These are phyloP conservation scores for Tortricodes alternella DNA, from an alignment of 2,888 invertebrate genomes.

Conservation along the genomic window DNA sequence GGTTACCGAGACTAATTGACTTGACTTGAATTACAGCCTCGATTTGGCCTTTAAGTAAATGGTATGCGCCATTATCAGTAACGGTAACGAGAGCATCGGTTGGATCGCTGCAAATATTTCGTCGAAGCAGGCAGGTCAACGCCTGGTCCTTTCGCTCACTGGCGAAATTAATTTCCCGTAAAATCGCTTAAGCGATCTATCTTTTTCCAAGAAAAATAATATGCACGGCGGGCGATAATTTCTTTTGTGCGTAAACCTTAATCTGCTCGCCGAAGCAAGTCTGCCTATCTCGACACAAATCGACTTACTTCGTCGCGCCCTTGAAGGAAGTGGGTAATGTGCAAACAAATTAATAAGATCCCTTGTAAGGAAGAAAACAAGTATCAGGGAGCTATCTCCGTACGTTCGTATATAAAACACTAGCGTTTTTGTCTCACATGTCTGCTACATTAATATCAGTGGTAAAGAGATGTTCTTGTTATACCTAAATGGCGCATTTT, in stretches of 20 bases:
- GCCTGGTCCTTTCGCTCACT: slow-evolving; percentile 69
- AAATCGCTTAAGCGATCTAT: slow-evolving; percentile 78
- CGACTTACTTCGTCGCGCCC: slow-evolving; percentile 51
- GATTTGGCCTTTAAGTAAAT: slow-evolving; percentile 66
- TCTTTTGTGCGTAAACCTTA: slow-evolving; percentile 58
- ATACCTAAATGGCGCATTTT: slow-evolving; percentile 50
- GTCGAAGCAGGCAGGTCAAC: slow-evolving; percentile 45
- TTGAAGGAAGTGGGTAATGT: slow-evolving; percentile 57
- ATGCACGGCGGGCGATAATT: slow-evolving; percentile 62
- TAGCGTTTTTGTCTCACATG: slow-evolving; percentile 54
- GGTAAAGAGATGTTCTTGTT: slow-evolving; percentile 51
- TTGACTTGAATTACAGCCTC: slow-evolving; percentile 64
- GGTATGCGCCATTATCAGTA: slow-evolving; percentile 70
- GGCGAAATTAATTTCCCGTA: slow-evolving; percentile 78
- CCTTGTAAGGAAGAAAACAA: slow-evolving; percentile 61
- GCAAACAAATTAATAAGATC: slow-evolving; percentile 71
- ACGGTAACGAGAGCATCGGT: slow-evolving; percentile 64
- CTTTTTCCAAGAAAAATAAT: slow-evolving; percentile 76
- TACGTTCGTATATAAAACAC: slow-evolving; percentile 52
- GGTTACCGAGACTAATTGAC: slow-evolving; percentile 56
- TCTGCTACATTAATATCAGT: slow-evolving; percentile 60
- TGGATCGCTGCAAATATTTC: slow-evolving; percentile 67
- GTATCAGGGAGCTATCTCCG: slow-evolving; percentile 53
- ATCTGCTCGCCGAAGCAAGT: slow-evolving; percentile 56
- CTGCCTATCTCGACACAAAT: slow-evolving; percentile 63